Evolutionary conservation across 2,113 vertebrate genomes (phyloP).

Genomic region (Phylloscopus trochilus): DNA sequence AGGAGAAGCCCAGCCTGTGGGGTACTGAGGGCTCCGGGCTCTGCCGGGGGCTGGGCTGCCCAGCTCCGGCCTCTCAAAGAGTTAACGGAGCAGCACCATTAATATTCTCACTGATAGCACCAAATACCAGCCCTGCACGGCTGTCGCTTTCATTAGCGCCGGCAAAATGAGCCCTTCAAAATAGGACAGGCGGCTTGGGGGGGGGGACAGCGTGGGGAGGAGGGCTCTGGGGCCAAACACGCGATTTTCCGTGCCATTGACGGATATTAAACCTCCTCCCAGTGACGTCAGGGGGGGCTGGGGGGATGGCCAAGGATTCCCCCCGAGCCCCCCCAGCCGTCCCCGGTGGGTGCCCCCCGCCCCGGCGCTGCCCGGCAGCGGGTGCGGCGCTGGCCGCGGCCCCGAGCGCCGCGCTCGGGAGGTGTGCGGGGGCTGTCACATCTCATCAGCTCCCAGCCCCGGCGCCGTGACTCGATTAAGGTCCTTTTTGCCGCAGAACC

Average conservation of each 20-base stretch:
- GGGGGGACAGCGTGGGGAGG: not conserved
- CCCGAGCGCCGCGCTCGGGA: not conserved
- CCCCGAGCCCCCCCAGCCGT: not conserved
- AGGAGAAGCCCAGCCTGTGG: too few species aligned
- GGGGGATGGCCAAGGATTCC: not conserved
- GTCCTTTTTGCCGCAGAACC: not conserved
- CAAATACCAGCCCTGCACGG: constrained; percentile 48
- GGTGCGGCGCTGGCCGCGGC: not conserved
- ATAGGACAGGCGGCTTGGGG: constrained; percentile 12
- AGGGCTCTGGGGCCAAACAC: constrained; percentile 13
- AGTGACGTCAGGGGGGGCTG: not conserved
- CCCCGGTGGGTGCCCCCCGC: not conserved
- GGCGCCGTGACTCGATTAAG: not conserved
- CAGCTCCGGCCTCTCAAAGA: not conserved
- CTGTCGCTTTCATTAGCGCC: constrained; percentile 63
- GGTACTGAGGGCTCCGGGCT: not conserved
- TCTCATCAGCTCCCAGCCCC: constrained; percentile 27
- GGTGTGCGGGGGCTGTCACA: constrained; percentile 59
- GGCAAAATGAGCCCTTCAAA: constrained; percentile 59
- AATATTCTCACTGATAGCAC: constrained; percentile 40
- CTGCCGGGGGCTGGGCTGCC: accelerated
- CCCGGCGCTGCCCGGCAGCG: not conserved
- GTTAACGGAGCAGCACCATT: constrained; percentile 19
- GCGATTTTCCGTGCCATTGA: not conserved
- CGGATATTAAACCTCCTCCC: not conserved